A percentile compares a stretch with the other conserved stretches of the same genome.
Conservation (phyloP, 2,113 vertebrate genomes). For the Numenius arquata region DNA sequence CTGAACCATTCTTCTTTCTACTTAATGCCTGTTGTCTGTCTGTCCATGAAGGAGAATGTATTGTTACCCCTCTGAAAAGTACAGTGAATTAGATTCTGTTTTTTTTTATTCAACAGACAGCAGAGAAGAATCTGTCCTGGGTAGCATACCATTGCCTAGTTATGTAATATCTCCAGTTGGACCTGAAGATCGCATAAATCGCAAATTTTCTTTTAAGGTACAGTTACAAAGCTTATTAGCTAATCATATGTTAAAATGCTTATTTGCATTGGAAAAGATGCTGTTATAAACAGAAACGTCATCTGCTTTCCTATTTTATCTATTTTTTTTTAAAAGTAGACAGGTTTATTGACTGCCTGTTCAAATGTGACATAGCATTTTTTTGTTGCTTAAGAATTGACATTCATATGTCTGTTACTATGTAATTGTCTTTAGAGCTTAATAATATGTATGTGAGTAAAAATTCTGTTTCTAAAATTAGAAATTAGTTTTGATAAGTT, state of each 20-base stretch:
- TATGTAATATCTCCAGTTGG: slow-evolving; percentile 89
- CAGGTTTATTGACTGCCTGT: not conserved
- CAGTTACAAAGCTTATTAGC: not conserved
- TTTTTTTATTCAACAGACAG: slow-evolving; percentile 82
- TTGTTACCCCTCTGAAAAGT: not conserved
- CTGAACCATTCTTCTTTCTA: not conserved
- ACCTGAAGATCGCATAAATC: slow-evolving; percentile 92
- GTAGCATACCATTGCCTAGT: slow-evolving; percentile 95
- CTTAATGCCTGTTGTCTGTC: not conserved
- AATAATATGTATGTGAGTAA: not conserved
- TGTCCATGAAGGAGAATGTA: not conserved
- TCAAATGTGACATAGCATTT: not conserved
- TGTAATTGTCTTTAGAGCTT: not conserved
- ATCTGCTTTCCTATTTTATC: not conserved
- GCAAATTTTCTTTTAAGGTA: slow-evolving; percentile 98
- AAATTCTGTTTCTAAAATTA: not conserved
- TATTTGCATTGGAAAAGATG: not conserved
- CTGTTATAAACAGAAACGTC: not conserved
- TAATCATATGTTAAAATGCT: not conserved
- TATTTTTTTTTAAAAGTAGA: not conserved
- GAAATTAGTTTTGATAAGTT: not conserved
- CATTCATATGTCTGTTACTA: not conserved
- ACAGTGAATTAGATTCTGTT: not conserved
- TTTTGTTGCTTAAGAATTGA: not conserved
- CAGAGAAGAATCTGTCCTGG: slow-evolving; percentile 94